Evolutionary conservation across 2,888 invertebrate genomes (phyloP), one percentile per base, ranked within the genome.

Genomic region (Heliothis peltigera): DNA sequence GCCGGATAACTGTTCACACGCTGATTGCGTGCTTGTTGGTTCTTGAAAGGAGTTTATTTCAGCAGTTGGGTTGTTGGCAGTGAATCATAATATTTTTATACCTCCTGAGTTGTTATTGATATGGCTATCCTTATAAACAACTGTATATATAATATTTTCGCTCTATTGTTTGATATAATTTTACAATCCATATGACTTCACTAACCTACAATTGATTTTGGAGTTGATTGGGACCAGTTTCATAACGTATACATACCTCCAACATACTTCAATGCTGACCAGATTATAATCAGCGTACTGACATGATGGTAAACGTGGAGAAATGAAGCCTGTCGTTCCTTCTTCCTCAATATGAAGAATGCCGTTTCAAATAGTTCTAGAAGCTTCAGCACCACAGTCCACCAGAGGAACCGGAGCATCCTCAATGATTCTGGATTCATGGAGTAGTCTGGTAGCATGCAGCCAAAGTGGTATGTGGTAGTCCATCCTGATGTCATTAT

Each of bases 231-330:
- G 35, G 15, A 15, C 4, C 0, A 28, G 8, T 28, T 7, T 28
- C 28, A 28, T 8, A 28, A 28, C 12, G 2, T 10, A 55, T 67
- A 82, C 93, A 82, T 92, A 97, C 97, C 97, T 92, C 96, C 96
- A 70, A 96, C 94, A 82, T 95, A 96, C 91, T 96, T 97, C 42
- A 96, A 92, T 1, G 92, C 95, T 0, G 95, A 75, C 96, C 97
- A 97, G 0, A 96, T 87, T 3, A 97, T 90, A 12, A 95, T 83
- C 39, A 96, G 85, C 0, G 97, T 95, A 53, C 96, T 94, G 53
- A 95, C 89, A 76, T 97, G 97, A 89, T 97, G 97, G 83, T 97
- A 97, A 1, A 97, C 90, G 78, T 97, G 97, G 49, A 97, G 90
- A 70, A 96, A 96, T 0, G 97, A 96, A 6, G 97, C 96, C 90